Evolutionary conservation across 2,113 vertebrate species (phyloP).

Genomic region (Pteronura brasiliensis): DNA sequence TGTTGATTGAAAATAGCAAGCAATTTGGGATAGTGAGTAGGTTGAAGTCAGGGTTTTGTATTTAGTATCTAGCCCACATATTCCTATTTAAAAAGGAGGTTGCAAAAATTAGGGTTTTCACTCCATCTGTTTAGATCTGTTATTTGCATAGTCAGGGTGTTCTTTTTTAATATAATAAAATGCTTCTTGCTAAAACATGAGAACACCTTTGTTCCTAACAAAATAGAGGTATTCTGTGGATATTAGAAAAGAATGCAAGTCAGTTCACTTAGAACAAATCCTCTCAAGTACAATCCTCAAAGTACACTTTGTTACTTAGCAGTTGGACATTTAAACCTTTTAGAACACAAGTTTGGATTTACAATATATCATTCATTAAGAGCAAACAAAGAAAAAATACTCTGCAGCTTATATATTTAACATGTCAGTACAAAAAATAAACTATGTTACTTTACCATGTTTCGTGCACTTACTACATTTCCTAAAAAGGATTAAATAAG

Average conservation of each 20-base stretch:
- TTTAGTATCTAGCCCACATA: conserved; percentile 46
- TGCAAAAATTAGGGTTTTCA: conserved; percentile 68
- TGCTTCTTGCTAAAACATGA: background rate
- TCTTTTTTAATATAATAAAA: conserved; percentile 69
- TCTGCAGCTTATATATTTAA: conserved; percentile 38
- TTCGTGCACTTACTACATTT: background rate
- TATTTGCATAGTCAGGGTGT: conserved; percentile 56
- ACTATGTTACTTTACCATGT: background rate
- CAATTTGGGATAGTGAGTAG: conserved; percentile 48
- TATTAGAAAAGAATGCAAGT: background rate
- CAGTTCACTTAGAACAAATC: conserved; percentile 18
- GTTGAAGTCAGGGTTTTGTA: conserved; percentile 53
- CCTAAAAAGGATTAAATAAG: background rate
- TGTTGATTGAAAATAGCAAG: conserved; percentile 64
- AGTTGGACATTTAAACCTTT: conserved; percentile 36
- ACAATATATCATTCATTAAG: conserved; percentile 30
- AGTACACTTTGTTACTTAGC: background rate
- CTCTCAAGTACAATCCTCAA: background rate
- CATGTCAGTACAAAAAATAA: background rate
- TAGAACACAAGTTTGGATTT: conserved; percentile 53
- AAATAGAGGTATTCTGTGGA: conserved; percentile 52
- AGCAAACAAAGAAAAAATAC: background rate
- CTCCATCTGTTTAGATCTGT: conserved; percentile 69
- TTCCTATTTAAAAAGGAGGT: conserved; percentile 73
- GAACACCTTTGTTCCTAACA: conserved; percentile 20